phyloP scores from a whole-genome alignment of 2,113 vertebrate genomes.

The Calypte anna region DNA sequence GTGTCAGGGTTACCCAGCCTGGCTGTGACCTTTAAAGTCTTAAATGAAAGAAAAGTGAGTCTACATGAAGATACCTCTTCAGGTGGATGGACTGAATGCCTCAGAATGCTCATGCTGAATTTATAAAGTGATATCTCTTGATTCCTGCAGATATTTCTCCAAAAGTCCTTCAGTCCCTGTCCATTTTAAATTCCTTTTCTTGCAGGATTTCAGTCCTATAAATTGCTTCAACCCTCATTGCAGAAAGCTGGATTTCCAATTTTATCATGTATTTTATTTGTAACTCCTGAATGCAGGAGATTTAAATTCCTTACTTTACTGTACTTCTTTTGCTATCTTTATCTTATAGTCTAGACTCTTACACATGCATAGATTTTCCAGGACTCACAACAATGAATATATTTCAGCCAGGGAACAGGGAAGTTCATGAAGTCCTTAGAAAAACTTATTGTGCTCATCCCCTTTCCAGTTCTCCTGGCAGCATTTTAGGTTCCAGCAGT shows the following conservation, averaged over 20 bases:
- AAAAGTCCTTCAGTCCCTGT: background rate
- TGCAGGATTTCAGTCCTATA: background rate
- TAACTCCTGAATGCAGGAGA: background rate
- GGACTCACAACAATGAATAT: background rate
- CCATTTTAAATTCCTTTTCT: background rate
- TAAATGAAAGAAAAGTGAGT: background rate
- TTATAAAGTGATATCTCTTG: background rate
- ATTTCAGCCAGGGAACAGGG: background rate
- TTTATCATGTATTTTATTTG: background rate
- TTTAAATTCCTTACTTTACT: background rate
- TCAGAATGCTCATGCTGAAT: background rate
- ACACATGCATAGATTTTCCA: too few species aligned
- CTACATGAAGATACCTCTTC: background rate
- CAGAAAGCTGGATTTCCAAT: background rate
- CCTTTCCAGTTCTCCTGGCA: background rate
- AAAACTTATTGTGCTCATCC: background rate
- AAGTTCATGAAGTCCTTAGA: background rate
- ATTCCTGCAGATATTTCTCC: background rate
- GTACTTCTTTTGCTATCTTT: background rate
- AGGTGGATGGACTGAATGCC: background rate
- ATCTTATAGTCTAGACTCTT: too few species aligned
- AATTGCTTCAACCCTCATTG: background rate
- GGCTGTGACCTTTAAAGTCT: background rate
- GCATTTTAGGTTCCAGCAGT: background rate
- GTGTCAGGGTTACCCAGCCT: background rate